Conservation (phyloP, 2,113 vertebrate genomes). For the Microtus richardsoni region DNA sequence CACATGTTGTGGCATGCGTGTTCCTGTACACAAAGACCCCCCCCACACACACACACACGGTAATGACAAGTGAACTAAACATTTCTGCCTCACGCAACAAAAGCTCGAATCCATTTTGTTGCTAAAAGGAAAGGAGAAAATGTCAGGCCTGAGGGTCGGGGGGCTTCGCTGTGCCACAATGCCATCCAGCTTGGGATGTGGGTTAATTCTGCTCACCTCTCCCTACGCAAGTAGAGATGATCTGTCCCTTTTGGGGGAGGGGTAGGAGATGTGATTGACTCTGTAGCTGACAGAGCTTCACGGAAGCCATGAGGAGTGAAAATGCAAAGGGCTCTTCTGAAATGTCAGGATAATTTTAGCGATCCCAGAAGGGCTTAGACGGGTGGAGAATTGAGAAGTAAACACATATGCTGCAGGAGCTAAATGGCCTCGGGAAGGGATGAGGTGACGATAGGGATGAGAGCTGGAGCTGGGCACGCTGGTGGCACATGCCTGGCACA, state of each 20-base stretch:
- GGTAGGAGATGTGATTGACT: background rate
- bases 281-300: background rate
- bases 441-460: background rate
- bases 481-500: background rate
- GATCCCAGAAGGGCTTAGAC: constrained; percentile 1
- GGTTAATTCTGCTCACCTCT: background rate
- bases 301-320: background rate
- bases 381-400: background rate
- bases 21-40: too few relatives aligned
- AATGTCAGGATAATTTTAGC: constrained; percentile 42
- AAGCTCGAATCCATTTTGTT: background rate
- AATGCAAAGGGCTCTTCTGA: background rate
- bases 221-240: background rate
- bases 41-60: too few relatives aligned
- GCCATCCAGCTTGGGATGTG: background rate
- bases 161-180: background rate
- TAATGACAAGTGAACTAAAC: background rate
- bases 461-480: background rate
- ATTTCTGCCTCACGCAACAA: background rate
- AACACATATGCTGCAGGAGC: background rate
- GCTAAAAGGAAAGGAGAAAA: background rate
- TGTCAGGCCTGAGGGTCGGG: background rate
- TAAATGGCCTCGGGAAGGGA: background rate
- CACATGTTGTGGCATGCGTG: too few relatives aligned
- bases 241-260: background rate